Conservation (phyloP, 2,797 vertebrate genomes). For the Oreochromis grahami region DNA sequence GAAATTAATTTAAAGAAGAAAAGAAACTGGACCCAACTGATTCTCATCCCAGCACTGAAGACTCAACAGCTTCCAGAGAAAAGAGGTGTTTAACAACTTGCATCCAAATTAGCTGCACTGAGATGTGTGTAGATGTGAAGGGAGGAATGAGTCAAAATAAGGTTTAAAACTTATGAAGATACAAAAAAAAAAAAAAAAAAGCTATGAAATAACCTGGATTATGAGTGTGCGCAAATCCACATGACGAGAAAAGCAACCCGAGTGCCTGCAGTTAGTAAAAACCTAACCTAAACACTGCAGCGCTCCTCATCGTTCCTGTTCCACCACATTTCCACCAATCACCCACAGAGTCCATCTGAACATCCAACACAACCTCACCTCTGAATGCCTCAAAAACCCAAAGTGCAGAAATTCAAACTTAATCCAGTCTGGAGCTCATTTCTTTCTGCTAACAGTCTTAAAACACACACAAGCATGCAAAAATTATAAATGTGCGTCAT, state of each 20-base stretch:
- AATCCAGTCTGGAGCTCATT: background rate
- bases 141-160: background rate
- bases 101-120: fast-evolving
- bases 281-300: background rate
- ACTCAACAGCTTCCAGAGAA: background rate
- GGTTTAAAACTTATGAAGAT: background rate
- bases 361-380: background rate
- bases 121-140: background rate
- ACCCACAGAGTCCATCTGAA: background rate
- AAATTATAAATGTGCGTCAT: background rate
- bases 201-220: no score
- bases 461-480: background rate
- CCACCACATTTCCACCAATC: background rate
- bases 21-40: background rate
- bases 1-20: background rate
- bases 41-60: background rate
- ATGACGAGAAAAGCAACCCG: background rate
- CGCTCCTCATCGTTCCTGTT: background rate
- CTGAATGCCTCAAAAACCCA: background rate
- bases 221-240: background rate
- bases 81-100: background rate
- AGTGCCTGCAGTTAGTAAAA: background rate
- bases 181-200: background rate
- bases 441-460: background rate
- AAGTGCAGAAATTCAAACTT: background rate